Percentiles rank a stretch among this genome's conserved stretches.
Evolutionary conservation across 2,113 vertebrate species (phyloP).

Genomic region (Triplophysa tibetana): DNA sequence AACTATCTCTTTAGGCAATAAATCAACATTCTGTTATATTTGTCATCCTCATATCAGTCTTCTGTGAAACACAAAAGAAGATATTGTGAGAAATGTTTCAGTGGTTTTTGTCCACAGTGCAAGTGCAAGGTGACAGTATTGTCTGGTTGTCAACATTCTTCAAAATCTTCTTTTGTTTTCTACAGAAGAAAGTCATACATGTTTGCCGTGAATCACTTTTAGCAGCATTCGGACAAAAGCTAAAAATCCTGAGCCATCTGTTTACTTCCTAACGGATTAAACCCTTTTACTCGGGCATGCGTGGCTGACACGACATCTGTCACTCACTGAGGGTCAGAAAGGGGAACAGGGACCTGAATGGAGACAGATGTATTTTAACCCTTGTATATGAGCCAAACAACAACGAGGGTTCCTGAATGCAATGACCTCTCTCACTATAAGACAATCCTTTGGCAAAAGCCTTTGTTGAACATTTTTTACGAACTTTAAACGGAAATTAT

Average conservation of each 20-base stretch:
- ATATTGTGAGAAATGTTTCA: too few species aligned
- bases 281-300: conserved; percentile 1
- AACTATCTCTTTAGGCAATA: too few species aligned
- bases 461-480: not conserved
- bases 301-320: conserved; percentile 37
- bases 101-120: too few species aligned
- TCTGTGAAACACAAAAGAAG: too few species aligned
- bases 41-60: too few species aligned
- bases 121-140: too few species aligned
- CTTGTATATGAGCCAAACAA: conserved; percentile 9
- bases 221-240: conserved; percentile 77
- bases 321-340: conserved; percentile 6
- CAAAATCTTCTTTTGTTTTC: too few species aligned
- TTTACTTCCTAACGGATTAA: conserved; percentile 31
- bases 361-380: conserved; percentile 42
- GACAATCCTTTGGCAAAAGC: not conserved
- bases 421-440: conserved; percentile 18
- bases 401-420: not conserved
- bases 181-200: too few species aligned
- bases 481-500: too few species aligned
- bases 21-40: too few species aligned
- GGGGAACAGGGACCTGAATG: not conserved
- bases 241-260: conserved; percentile 61
- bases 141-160: too few species aligned
- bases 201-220: not conserved